A percentile compares a stretch with the other conserved stretches of the same genome.
These are phyloP conservation scores for Emydocephalus ijimae DNA, from an alignment of 2,113 vertebrate genomes.

Conservation along the genomic window DNA sequence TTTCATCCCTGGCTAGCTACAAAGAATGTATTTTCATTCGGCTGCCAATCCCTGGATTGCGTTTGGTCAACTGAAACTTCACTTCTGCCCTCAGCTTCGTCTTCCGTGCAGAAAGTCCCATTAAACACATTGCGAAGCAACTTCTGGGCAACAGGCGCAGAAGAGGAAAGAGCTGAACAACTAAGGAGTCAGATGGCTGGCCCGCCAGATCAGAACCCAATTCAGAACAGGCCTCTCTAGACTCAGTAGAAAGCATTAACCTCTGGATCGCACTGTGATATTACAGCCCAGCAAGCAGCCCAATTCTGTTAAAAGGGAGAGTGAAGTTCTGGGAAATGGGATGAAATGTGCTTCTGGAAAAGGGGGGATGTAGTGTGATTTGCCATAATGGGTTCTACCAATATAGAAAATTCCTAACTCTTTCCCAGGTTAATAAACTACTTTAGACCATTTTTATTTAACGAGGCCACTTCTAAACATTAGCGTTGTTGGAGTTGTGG, in stretches of 20 bases:
- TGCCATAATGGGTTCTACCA: too few species aligned
- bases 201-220: not conserved
- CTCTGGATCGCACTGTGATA: not conserved
- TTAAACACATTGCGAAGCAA: not conserved
- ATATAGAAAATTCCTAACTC: not conserved
- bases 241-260: not conserved
- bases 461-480: not conserved
- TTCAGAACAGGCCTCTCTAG: not conserved
- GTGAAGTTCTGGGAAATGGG: not conserved
- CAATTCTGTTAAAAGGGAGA: not conserved
- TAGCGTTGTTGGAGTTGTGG: not conserved
- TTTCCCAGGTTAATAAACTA: not conserved
- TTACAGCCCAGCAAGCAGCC: not conserved
- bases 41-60: not conserved
- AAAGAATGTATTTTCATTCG: not conserved
- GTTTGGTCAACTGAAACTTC: not conserved
- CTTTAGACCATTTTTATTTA: not conserved
- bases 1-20: not conserved
- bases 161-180: not conserved
- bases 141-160: not conserved
- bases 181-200: not conserved
- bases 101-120: too few species aligned
- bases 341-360: not conserved
- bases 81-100: not conserved
- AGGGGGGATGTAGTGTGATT: not conserved